Evolutionary conservation across 1,140 invertebrate species (phyloP).

Genomic region (Homalodisca vitripennis): DNA sequence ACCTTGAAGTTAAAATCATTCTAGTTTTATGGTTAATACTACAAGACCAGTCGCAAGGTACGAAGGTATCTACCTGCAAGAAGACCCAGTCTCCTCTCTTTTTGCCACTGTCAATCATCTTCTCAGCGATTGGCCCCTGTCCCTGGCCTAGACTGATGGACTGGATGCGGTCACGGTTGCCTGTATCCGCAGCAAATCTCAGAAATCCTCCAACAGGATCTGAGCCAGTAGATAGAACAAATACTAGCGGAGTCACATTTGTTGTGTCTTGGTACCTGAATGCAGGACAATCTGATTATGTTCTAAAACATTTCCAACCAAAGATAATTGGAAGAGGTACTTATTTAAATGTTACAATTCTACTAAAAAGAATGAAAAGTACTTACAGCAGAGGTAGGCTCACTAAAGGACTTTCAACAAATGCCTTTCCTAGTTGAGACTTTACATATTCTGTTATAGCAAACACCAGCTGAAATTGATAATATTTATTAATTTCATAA

Average conservation of each 20-base stretch:
- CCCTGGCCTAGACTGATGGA: slow-evolving; percentile 90
- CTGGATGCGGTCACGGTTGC: slow-evolving; percentile 70
- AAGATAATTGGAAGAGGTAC: neutral
- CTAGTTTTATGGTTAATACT: too few species aligned
- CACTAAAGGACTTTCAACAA: slow-evolving; percentile 73
- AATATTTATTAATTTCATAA: too few species aligned
- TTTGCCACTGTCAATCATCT: slow-evolving; percentile 70
- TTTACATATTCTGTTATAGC: slow-evolving; percentile 77
- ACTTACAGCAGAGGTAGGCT: slow-evolving; percentile 67
- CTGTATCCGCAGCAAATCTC: slow-evolving; percentile 77
- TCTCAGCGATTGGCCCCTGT: slow-evolving; percentile 81
- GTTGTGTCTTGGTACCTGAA: slow-evolving; percentile 70
- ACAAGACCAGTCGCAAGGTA: too few species aligned
- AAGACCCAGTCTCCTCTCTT: slow-evolving; percentile 80
- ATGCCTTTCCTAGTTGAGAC: slow-evolving; percentile 69
- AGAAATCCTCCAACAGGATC: slow-evolving; percentile 84
- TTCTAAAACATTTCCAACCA: neutral
- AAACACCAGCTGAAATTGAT: slow-evolving; percentile 60
- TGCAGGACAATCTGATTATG: neutral
- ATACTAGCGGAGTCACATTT: slow-evolving; percentile 74
- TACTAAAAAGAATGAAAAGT: neutral
- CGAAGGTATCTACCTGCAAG: too few species aligned
- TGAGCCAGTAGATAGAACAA: slow-evolving; percentile 86
- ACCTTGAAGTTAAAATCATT: too few species aligned
- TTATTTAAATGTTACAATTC: neutral